Evolutionary conservation across 2,797 vertebrate species (phyloP).

Genomic region (Sebastes paucispinis): DNA sequence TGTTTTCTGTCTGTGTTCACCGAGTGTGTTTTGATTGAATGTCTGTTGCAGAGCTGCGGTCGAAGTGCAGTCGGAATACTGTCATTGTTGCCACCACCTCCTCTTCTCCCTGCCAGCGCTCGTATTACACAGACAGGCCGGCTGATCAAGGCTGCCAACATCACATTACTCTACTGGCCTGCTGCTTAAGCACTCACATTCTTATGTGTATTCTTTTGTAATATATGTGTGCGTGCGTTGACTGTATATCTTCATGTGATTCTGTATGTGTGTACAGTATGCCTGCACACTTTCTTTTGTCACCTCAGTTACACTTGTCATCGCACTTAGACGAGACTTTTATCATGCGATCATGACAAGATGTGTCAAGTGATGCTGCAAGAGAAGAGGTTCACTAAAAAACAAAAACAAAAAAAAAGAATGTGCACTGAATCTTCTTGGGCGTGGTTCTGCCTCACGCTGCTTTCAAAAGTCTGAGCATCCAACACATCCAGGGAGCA

Average conservation of each 20-base stretch:
- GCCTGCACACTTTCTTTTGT: neutral
- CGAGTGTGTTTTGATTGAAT: conserved; percentile 66
- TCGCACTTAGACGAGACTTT: conserved; percentile 28
- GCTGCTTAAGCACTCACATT: conserved; percentile 36
- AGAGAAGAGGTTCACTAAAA: conserved; percentile 8
- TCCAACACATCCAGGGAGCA: conserved; percentile 17
- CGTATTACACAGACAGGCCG: conserved; percentile 40
- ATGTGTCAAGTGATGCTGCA: conserved; percentile 33
- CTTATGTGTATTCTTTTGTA: neutral
- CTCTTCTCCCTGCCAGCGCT: conserved; percentile 36
- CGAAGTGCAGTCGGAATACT: conserved; percentile 64
- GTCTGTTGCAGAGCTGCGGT: conserved; percentile 57
- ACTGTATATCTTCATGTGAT: conserved; percentile 15
- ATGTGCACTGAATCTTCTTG: neutral
- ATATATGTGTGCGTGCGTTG: neutral
- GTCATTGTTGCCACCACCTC: conserved; percentile 59
- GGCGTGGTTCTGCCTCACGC: conserved; percentile 20
- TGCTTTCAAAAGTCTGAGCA: conserved; percentile 25
- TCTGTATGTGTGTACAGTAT: conserved; percentile 7
- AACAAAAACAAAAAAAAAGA: neutral
- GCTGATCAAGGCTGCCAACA: conserved; percentile 53
- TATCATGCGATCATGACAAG: conserved; percentile 25
- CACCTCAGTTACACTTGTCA: conserved; percentile 20
- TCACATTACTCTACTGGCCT: conserved; percentile 37
- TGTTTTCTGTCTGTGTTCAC: conserved; percentile 60